phyloP scores from a whole-genome alignment of 1,140 invertebrate genomes.

The Apis cerana region DNA sequence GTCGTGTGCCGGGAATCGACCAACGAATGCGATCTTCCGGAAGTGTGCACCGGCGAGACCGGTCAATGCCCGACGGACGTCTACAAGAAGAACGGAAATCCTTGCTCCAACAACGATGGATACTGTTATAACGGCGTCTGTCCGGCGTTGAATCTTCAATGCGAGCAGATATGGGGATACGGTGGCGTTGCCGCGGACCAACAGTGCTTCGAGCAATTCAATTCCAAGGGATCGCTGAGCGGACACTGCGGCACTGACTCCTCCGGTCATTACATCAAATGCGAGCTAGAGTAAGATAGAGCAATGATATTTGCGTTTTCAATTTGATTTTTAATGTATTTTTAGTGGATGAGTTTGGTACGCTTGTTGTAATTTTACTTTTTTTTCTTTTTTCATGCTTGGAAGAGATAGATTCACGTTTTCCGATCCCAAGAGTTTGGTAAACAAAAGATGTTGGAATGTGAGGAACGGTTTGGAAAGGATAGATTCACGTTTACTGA shows the following conservation, averaged over 20 bases:
- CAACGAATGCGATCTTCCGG: slow-evolving; percentile 97
- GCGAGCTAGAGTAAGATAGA: slow-evolving; percentile 89
- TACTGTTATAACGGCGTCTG: slow-evolving; percentile 96
- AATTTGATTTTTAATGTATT: too few relatives aligned
- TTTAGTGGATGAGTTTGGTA: too few relatives aligned
- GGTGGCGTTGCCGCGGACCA: slow-evolving; percentile 89
- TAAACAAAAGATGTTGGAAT: too few relatives aligned
- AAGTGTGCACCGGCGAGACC: slow-evolving; percentile 92
- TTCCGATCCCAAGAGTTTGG: too few relatives aligned
- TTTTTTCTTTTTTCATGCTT: too few relatives aligned
- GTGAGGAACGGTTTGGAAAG: too few relatives aligned
- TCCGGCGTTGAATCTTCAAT: slow-evolving; percentile 93
- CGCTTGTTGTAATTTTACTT: too few relatives aligned
- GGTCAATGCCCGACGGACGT: slow-evolving; percentile 94
- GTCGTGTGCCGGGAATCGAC: slow-evolving; percentile 90
- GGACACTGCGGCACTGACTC: slow-evolving; percentile 95
- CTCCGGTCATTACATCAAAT: slow-evolving; percentile 91
- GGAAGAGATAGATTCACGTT: too few relatives aligned
- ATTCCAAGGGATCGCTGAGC: slow-evolving; percentile 95
- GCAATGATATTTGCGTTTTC: too few relatives aligned
- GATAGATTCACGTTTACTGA: too few relatives aligned
- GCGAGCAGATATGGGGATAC: slow-evolving; percentile 95
- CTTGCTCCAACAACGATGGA: slow-evolving; percentile 87
- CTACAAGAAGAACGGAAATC: slow-evolving; percentile 94
- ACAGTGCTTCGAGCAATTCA: slow-evolving; percentile 96